Base-by-base conservation (phyloP, 2,113 vertebrate species). In the Pseudois nayaur region DNA sequence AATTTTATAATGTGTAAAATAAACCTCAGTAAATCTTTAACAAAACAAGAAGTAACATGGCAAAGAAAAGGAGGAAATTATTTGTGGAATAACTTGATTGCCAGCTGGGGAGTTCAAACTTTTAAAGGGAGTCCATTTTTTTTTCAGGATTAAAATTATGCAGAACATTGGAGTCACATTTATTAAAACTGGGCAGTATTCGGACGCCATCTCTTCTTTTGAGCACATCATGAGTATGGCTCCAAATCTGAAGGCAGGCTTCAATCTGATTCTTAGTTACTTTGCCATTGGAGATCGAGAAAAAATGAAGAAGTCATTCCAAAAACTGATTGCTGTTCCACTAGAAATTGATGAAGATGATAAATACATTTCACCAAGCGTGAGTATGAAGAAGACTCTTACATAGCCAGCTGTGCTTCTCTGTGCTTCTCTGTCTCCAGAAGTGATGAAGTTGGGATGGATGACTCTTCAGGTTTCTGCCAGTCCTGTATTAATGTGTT, bases 121-220 rank as follows among this genome's bases (percentile, higher is more conserved):
- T 95, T 48, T 91, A 74, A 87, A 74, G 40, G 54, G 86, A 67
- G 91, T 91, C 64, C 8, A 0, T 94, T 31, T 95, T 79, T 89
- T 74, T 97, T 96, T 97, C 64, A 99, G 99, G 98, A 99, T 99
- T 98, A 99, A 99, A 98, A 99, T 99, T 98, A 99, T 99, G 99
- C 99, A 99, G 99, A 99, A 99, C 90, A 99, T 99, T 17, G 99
- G 99, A n/a, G 98, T 99, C 89, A 99, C 99, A 0, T 99, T 99
- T 97, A 98, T 99, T 97, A 99, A 99, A 97, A 99, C 99, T 95
- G 99, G 99, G 87, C 99, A 99, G 78, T 99, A 99, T 33, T 91
- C 99, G 0, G 99, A 99, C 74, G 99, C 99, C 60, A 99, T 99
- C 93, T 99, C 99, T 62, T 99, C 99, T 11, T 99, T 99, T 81